Evolutionary conservation across 2,113 vertebrate genomes (phyloP), one percentile per base, ranked within the genome.

Genomic region (Vimba vimba): DNA sequence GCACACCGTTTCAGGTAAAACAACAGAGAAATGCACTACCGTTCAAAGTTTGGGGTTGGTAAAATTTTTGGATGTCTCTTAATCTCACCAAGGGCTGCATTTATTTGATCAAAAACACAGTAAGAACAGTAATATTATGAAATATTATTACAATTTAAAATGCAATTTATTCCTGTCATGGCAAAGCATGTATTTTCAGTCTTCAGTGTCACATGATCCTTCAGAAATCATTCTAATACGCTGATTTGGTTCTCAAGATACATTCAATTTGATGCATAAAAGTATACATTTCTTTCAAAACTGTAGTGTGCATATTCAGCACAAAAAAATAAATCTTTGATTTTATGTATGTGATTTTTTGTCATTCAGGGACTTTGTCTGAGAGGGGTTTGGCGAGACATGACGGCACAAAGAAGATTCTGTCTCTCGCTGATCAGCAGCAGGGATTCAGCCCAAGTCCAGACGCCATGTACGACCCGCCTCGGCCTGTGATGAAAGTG

Each of bases 1-100:
- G 79, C 96, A 96, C 89, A 97, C 96, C 0, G 93, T 97, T 75
- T 94, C 96, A 93, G 96, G 96, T 97, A 91, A 55, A 71, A 25
- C 60, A 39, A 25, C 27, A n/a, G 10, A 47, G 17, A 68, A 23
- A 23, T 71, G 21, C 17, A 39, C 9, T 39, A 36, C 7, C 30
- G 39, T 71, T 39, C 33, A 23, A 39, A 21, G 33, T 23, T 39
- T 23, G 66, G 19, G 30, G 15, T 36, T 33, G 33, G 5, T 36
- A 69, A 19, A 1, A 21, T 69, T 57, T 2, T 68, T 68, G 19
- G 33, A 71, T 39, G 33, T 21, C 8, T 69, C 17, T 19, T 69
- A 69, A 10, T 4, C 68, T 23, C 19, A 11, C 68, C 68, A 43
- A 71, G 2, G 2, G 21, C 19, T 71, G 19, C 19, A 5, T 71